Evolutionary conservation across 2,888 invertebrate genomes (phyloP), one percentile per base, ranked within the genome.

Genomic region (Chelonus formosanus): DNA sequence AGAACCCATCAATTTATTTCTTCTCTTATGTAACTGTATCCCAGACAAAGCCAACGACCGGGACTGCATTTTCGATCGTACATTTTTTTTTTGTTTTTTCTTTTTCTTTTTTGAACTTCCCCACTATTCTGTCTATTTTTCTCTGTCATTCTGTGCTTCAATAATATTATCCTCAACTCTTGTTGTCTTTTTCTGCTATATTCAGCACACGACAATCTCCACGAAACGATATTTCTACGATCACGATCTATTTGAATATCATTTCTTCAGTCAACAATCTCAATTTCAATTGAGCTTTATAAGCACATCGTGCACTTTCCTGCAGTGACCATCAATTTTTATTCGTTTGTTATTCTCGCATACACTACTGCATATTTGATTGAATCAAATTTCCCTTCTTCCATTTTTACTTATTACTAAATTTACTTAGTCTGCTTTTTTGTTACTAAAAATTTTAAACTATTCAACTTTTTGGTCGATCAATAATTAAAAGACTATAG

Each of bases 1-100:
- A 68, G 65, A 64, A 65, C 57, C 71, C 67, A 64, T 70, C 70
- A 71, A 71, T 73, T 71, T 71, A 62, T 67, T 70, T 69, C 69
- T 67, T 67, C 66, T 53, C 62, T 71, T 71, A 71, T 68, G 69
- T 71, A 73, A 73, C 71, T 65, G 56, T 62, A 57, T 70, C 64
- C 69, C 67, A 31, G 52, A 32, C 32, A 52, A 34, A 52, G 52
- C 52, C 52, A 52, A 52, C 52, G 52, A 52, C 52, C 52, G 52
- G 8, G 52, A 52, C 52, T 52, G 32, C 34, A 52, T 32, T 52
- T 52, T 52, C 52, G 52, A 52, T 52, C 52, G 52, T 52, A 34
- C 52, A 6, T 8, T 52, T 52, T 52, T 52, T 52, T 52, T 52
- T 5, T 34, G 7, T 7, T 8, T 52, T 52, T 52, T 34, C 7